Conservation (phyloP, 2,888 invertebrate genomes). For the Drosophila tripunctata region DNA sequence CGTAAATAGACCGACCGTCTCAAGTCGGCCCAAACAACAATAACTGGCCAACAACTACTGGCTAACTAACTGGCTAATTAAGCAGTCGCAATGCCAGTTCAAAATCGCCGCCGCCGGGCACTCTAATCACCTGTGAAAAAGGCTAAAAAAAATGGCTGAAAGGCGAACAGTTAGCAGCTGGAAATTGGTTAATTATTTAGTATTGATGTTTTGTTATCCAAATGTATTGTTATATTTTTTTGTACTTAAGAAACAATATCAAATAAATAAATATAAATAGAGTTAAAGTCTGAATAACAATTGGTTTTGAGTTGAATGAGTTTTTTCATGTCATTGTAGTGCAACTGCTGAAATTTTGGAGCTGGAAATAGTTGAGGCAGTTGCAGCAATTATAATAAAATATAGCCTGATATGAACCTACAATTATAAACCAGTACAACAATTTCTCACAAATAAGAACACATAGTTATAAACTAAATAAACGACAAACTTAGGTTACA, state of each 20-base stretch:
- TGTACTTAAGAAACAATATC: neutral
- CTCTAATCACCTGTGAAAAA: slow-evolving; percentile 74
- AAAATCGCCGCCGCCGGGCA: slow-evolving; percentile 45
- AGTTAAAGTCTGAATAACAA: slow-evolving; percentile 44
- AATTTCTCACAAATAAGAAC: too few species aligned
- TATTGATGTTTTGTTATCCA: neutral
- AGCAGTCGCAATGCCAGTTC: slow-evolving; percentile 25
- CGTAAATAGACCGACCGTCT: slow-evolving; percentile 40
- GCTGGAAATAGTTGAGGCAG: slow-evolving; percentile 8
- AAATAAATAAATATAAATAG: slow-evolving; percentile 8
- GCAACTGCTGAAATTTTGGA: slow-evolving; percentile 37
- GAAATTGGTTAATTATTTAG: neutral
- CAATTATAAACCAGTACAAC: too few species aligned
- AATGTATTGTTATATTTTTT: neutral
- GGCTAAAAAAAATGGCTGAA: slow-evolving; percentile 25
- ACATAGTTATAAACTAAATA: too few species aligned
- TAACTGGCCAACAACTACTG: slow-evolving; percentile 4
- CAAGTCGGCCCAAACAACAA: slow-evolving; percentile 3
- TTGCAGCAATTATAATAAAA: too few species aligned
- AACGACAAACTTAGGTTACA: too few species aligned
- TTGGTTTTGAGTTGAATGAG: slow-evolving; percentile 49
- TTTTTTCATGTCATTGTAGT: slow-evolving; percentile 62
- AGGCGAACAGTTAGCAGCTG: neutral
- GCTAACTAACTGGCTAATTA: slow-evolving; percentile 45
- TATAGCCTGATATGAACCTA: too few species aligned